Evolutionary conservation across 2,797 vertebrate species (phyloP).

Genomic region (Lutjanus campechanus): DNA sequence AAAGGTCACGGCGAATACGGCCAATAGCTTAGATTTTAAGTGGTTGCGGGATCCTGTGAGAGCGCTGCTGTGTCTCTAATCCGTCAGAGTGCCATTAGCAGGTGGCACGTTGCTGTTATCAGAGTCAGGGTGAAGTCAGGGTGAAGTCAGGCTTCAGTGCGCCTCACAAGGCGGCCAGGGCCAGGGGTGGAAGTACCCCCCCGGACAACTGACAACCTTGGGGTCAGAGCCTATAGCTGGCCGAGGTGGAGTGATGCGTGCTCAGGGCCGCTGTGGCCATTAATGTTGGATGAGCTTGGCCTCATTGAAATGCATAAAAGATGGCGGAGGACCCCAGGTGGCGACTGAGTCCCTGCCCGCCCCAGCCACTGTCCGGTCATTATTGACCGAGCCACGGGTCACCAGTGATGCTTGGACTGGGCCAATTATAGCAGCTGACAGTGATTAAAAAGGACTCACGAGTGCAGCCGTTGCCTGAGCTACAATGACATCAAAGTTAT

Average conservation of each 20-base stretch:
- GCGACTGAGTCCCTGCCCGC: slow-evolving; percentile 42
- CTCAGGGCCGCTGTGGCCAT: slow-evolving; percentile 64
- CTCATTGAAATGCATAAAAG: slow-evolving; percentile 70
- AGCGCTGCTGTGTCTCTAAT: slow-evolving; percentile 37
- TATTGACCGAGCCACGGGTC: slow-evolving; percentile 65
- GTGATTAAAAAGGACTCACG: slow-evolving; percentile 50
- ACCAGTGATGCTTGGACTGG: slow-evolving; percentile 23
- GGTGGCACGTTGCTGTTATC: slow-evolving; percentile 45
- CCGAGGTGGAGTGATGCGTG: slow-evolving; percentile 29
- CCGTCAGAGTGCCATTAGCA: slow-evolving; percentile 50
- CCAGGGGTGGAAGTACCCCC: background rate
- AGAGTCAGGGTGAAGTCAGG: slow-evolving; percentile 24
- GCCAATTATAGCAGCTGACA: slow-evolving; percentile 53
- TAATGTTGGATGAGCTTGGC: slow-evolving; percentile 83
- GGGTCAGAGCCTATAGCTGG: slow-evolving; percentile 17
- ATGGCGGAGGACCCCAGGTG: slow-evolving; percentile 76
- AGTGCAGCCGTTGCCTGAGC: slow-evolving; percentile 19
- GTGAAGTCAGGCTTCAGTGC: slow-evolving; percentile 10
- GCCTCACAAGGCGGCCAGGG: slow-evolving; percentile 7
- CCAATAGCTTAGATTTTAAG: slow-evolving; percentile 34
- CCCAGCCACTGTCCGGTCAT: slow-evolving; percentile 66
- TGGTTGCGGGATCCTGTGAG: slow-evolving; percentile 10
- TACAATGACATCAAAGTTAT: slow-evolving; percentile 35
- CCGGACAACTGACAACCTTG: slow-evolving; percentile 22
- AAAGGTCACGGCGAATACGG: slow-evolving; percentile 40